Evolutionary conservation across 2,797 vertebrate species (phyloP).

Genomic region (Peromyscus aztecus): DNA sequence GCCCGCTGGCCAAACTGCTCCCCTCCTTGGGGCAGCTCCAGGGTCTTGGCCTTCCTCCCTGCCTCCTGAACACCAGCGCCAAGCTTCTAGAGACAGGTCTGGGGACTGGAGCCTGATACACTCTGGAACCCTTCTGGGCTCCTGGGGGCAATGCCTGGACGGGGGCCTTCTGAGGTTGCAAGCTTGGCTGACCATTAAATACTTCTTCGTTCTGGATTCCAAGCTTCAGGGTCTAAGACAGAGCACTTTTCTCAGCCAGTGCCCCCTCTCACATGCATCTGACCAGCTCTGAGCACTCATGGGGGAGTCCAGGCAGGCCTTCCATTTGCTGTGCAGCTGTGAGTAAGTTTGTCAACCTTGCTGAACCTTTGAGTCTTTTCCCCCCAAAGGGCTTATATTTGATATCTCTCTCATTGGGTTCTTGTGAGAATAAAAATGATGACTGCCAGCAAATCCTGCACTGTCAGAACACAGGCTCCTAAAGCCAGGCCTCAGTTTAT

Average conservation of each 20-base stretch:
- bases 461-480: background rate
- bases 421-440: background rate
- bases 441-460: background rate
- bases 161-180: background rate
- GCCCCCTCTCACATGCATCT: accelerated
- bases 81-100: constrained; percentile 13
- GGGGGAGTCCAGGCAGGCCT: background rate
- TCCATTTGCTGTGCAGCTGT: constrained; percentile 36
- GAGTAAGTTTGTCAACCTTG: background rate
- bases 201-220: background rate
- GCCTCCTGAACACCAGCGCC: background rate
- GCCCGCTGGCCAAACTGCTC: constrained; percentile 60
- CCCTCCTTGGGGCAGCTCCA: background rate
- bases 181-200: background rate
- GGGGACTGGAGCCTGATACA: background rate
- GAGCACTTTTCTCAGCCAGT: background rate
- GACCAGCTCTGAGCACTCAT: background rate
- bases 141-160: accelerated
- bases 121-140: background rate
- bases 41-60: constrained; percentile 13
- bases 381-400: background rate
- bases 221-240: background rate
- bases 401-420: background rate
- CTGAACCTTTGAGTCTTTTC: background rate
- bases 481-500: background rate